These are phyloP conservation scores for Lineus longissimus DNA, from an alignment of 1,140 invertebrate species.

Conservation along the genomic window DNA sequence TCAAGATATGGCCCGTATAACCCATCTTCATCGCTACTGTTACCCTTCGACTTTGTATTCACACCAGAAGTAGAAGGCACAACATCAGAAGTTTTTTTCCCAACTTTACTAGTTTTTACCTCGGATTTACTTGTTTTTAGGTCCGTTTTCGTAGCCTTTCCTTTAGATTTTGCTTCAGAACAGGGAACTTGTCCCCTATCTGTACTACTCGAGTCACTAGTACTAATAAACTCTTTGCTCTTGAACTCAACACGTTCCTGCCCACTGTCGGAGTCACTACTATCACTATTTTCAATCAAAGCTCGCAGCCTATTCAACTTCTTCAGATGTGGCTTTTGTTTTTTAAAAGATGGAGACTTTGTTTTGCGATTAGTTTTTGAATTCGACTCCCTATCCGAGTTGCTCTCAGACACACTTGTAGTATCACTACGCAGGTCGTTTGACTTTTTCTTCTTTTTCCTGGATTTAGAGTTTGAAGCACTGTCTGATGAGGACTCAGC, in stretches of 20 bases:
- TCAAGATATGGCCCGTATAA: neutral
- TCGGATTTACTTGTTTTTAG: too few species aligned
- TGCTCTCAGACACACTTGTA: constrained; percentile 5
- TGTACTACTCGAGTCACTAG: too few species aligned
- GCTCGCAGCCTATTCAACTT: constrained; percentile 28
- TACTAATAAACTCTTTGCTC: too few species aligned
- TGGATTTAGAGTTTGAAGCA: constrained; percentile 26
- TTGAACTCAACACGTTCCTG: too few species aligned
- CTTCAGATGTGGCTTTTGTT: constrained; percentile 24
- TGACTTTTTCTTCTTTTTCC: neutral
- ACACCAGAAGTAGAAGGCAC: neutral
- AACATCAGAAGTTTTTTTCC: too few species aligned
- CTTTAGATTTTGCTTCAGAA: too few species aligned
- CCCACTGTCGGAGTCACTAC: neutral
- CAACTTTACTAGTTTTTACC: too few species aligned
- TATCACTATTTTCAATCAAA: constrained; percentile 18
- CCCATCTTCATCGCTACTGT: constrained; percentile 19
- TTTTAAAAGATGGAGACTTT: constrained; percentile 15
- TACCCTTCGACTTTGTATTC: neutral
- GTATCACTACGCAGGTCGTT: neutral
- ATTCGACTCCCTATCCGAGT: neutral
- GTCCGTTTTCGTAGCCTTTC: too few species aligned
- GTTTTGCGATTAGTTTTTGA: constrained; percentile 4
- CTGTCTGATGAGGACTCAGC: constrained; percentile 3
- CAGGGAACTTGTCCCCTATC: too few species aligned